Evolutionary conservation across 2,797 vertebrate genomes (phyloP).

Genomic region (Pagetopsis macropterus): DNA sequence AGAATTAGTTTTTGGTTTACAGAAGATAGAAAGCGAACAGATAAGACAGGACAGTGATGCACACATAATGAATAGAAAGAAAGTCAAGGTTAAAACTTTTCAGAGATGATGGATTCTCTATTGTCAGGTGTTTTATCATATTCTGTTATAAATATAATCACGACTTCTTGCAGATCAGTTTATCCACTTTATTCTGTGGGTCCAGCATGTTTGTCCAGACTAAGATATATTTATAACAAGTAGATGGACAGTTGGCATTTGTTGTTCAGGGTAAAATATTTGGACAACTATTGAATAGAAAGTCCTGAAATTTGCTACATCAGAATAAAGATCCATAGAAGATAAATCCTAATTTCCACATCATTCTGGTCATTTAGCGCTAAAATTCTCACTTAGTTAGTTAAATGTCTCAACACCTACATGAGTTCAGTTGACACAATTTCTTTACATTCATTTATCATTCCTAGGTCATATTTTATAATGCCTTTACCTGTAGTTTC

Average conservation of each 20-base stretch:
- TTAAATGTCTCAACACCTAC: neutral
- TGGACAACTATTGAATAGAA: neutral
- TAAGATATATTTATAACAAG: neutral
- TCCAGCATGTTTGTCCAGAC: no score
- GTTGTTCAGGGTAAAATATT: neutral
- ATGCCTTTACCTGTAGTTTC: rapidly evolving
- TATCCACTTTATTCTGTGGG: neutral
- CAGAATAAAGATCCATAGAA: neutral
- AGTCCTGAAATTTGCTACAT: neutral
- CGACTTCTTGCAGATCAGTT: neutral
- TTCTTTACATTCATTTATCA: neutral
- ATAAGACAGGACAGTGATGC: neutral
- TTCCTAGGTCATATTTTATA: neutral
- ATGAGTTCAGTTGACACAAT: neutral
- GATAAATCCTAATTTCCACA: neutral
- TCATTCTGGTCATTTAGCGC: no score
- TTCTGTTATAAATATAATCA: neutral
- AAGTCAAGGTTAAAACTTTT: neutral
- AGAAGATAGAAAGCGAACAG: neutral
- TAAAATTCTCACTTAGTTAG: neutral
- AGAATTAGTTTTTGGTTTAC: constrained; percentile 3
- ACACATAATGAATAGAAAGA: neutral
- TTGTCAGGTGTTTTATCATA: neutral
- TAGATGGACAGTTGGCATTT: no score
- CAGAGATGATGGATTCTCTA: neutral